Evolutionary conservation across 2,888 invertebrate genomes (phyloP), one percentile per base, ranked within the genome.

Genomic region (Netelia fuscicornis): DNA sequence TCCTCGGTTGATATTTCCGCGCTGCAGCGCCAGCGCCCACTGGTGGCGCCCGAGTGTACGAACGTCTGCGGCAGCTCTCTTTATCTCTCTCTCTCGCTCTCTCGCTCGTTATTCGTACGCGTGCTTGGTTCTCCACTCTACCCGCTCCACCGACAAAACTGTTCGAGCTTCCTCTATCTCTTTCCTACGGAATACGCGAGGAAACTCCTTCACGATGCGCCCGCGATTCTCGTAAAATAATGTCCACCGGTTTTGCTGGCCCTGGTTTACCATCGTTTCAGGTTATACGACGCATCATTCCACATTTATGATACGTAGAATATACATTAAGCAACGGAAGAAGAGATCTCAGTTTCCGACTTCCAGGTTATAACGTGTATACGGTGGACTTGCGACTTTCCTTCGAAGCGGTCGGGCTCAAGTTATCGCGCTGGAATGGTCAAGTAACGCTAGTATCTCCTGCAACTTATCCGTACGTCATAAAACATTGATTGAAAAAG

Each of bases 251-350:
- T 48, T 48, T 48, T 13, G 10, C 58, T 20, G 58, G 9, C 9
- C 17, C 23, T 48, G 20, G 44, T 54, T 52, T 42, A 25, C 10
- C 68, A 68, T 67, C 52, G 68, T 60, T 6, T 17, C 25, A n/a
- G 56, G 60, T 58, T 70, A 77, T 78, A 72, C 65, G 71, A 67
- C 30, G 8, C 65, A 20, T 65, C 82, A 42, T 83, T 83, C 44
- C 37, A 25, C 71, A 72, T 77, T 72, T 83, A 72, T 77, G 37
- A 37, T 23, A 13, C 42, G 37, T 44, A 67, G 52, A 79, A 70
- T 71, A 62, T 48, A 52, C 74, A 30, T 74, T 74, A 52, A 62
- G 74, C 25, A 62, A 62, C 62, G 62, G 10, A 74, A 60, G 20
- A 52, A 74, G 62, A 20, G 42, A 44, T 60, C 23, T 30, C 25